Conservation (phyloP, 2,888 invertebrate genomes). For the Rutpela maculata region DNA sequence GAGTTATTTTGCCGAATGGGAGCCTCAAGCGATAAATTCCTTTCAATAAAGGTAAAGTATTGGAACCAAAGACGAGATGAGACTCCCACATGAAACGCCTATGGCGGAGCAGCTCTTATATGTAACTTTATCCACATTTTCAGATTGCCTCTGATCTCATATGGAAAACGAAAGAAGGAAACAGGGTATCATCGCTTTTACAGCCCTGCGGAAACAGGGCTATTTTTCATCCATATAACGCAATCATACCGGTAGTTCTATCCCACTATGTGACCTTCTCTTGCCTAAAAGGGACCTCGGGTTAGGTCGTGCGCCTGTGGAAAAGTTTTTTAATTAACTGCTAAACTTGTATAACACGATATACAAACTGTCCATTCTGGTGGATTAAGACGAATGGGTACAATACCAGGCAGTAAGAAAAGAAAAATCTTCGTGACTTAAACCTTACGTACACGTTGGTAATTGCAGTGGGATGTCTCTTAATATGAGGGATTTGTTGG, state of each 20-base stretch:
- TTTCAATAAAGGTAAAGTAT: too few species aligned
- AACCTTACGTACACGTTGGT: background rate
- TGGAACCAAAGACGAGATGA: too few species aligned
- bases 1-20: too few species aligned
- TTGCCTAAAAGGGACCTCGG: background rate
- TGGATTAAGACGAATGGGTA: background rate
- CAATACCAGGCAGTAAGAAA: background rate
- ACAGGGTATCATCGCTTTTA: slow-evolving; percentile 1
- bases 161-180: slow-evolving; percentile 15
- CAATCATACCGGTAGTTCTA: slow-evolving; percentile 1
- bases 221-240: slow-evolving; percentile 9
- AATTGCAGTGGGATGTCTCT: background rate
- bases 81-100: background rate
- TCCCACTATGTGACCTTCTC: background rate
- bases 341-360: background rate
- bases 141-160: slow-evolving; percentile 9
- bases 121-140: slow-evolving; percentile 12
- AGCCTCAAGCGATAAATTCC: too few species aligned
- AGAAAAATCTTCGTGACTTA: background rate
- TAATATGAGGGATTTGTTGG: background rate
- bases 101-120: background rate
- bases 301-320: background rate
- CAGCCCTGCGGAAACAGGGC: slow-evolving; percentile 5
- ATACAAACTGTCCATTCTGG: background rate
- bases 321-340: slow-evolving; percentile 5